Evolutionary conservation across 2,113 vertebrate species (phyloP), one percentile per base, ranked within the genome.

Genomic region (Dermatemys mawii): DNA sequence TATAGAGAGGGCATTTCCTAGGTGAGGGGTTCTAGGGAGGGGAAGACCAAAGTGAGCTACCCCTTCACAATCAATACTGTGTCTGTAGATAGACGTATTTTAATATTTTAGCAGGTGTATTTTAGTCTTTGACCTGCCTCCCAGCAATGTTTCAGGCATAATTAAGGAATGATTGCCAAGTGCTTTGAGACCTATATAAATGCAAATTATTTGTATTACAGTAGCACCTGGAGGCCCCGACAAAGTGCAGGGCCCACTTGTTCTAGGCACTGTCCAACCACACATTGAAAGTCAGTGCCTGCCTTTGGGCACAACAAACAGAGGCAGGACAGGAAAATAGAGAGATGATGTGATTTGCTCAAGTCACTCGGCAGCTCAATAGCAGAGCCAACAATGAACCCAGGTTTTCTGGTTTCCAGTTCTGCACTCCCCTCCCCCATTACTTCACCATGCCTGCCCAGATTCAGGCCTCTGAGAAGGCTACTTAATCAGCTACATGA

Each of bases 21-120:
- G 19, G 6, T 38, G 9, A 83, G 12, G n/a, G 16, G 0, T 1
- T 5, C n/a, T 22, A 70, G 19, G n/a, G 9, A 70, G 63, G 17
- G 63, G 19, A 70, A 9, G 63, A 38, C n/a, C 10, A 10, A 19
- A 21, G n/a, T 70, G 63, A 70, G 35, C 63, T 22, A 38, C 9
- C 19, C 3, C 9, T 60, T 92, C 67, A 67, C n/a, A n/a, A n/a
- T 8, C 46, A 84, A 57, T 55, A 55, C 0, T 19, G 1, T 16
- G 2, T 89, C 49, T 86, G 32, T 6, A 46, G 75, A 60, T 44
- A 44, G 22, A 87, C 75, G 19, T 57, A 93, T 27, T 75, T 44
- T 26, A 75, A 13, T 89, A 78, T 83, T 90, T 93, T 63, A n/a
- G 9, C 5, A n/a, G 0, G 0, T 2, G 0, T 82, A 7, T 78